These are phyloP conservation scores for Atrina japonica DNA, from an alignment of 2,888 invertebrate species.

Conservation along the genomic window DNA sequence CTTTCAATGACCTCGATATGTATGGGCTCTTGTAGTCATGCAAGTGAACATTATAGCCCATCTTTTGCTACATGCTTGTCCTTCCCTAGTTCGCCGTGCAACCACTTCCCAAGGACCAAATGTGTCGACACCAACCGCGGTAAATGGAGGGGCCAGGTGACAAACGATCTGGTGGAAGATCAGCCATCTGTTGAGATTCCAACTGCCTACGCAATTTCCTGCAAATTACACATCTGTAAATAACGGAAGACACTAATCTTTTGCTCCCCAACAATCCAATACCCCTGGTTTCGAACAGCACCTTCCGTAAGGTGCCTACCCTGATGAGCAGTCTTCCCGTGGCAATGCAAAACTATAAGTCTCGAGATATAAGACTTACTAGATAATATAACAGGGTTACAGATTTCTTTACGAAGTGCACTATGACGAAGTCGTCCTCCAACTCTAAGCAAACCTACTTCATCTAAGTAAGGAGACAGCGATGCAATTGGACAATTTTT, in stretches of 20 bases:
- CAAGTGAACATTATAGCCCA: constrained; percentile 55
- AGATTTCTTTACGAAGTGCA: constrained; percentile 10
- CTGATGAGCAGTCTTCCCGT: constrained; percentile 42
- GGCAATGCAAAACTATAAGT: constrained; percentile 42
- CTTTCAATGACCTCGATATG: constrained; percentile 51
- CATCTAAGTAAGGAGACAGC: constrained; percentile 35
- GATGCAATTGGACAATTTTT: too few species aligned
- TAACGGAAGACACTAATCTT: constrained; percentile 29
- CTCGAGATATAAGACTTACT: constrained; percentile 30
- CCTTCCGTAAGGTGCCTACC: constrained; percentile 51
- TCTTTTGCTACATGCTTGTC: constrained; percentile 34
- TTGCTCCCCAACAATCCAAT: constrained; percentile 46
- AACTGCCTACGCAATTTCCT: constrained; percentile 31
- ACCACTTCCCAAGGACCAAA: constrained; percentile 48
- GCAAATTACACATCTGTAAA: constrained; percentile 42
- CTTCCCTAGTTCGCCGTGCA: constrained; percentile 33
- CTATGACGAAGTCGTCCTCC: constrained; percentile 35
- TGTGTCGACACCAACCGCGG: constrained; percentile 44
- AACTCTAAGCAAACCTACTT: constrained; percentile 32
- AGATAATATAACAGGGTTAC: constrained; percentile 36
- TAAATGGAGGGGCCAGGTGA: constrained; percentile 44
- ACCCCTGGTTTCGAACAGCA: constrained; percentile 40
- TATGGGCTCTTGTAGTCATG: constrained; percentile 34
- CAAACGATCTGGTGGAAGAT: constrained; percentile 39
- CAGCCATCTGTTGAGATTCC: constrained; percentile 25